Evolutionary conservation across 1,140 invertebrate genomes (phyloP).

Genomic region (Lordiphosa stackelbergi): DNA sequence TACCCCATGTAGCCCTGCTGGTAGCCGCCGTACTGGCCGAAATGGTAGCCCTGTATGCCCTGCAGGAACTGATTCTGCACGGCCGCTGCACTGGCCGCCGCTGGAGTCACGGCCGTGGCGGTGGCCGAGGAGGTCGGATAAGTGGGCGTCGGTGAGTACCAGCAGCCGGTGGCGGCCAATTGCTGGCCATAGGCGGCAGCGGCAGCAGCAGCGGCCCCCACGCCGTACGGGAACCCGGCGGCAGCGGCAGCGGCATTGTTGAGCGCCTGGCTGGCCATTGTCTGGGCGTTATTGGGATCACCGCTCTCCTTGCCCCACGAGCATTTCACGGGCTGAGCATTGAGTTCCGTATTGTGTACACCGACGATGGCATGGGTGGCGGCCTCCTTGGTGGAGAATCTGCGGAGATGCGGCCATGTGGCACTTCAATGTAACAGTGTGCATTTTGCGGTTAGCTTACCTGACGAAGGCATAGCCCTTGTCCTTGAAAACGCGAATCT

Average conservation of each 20-base stretch:
- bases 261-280: conserved; percentile 80
- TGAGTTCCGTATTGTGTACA: conserved; percentile 97
- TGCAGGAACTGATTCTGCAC: conserved; percentile 84
- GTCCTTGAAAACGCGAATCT: conserved; percentile 99
- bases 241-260: conserved; percentile 69
- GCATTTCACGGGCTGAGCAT: conserved; percentile 98
- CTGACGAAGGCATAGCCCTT: conserved; percentile 99
- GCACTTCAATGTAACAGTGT: no score
- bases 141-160: conserved; percentile 84
- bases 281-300: conserved; percentile 89
- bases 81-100: conserved; percentile 83
- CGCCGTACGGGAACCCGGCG: conserved; percentile 70
- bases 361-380: conserved; percentile 98
- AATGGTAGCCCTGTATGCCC: conserved; percentile 88
- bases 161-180: conserved; percentile 80
- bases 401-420: conserved; percentile 65
- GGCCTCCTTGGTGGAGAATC: conserved; percentile 97
- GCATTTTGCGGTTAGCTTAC: conserved; percentile 77
- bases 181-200: conserved; percentile 76
- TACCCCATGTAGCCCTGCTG: conserved; percentile 89
- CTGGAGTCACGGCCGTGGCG: conserved; percentile 79
- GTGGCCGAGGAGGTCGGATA: conserved; percentile 79
- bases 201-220: conserved; percentile 69
- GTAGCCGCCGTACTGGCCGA: conserved; percentile 87
- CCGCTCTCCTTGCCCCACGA: conserved; percentile 99